These are phyloP conservation scores for Zeus faber DNA, from an alignment of 2,113 vertebrate genomes.

Conservation along the genomic window DNA sequence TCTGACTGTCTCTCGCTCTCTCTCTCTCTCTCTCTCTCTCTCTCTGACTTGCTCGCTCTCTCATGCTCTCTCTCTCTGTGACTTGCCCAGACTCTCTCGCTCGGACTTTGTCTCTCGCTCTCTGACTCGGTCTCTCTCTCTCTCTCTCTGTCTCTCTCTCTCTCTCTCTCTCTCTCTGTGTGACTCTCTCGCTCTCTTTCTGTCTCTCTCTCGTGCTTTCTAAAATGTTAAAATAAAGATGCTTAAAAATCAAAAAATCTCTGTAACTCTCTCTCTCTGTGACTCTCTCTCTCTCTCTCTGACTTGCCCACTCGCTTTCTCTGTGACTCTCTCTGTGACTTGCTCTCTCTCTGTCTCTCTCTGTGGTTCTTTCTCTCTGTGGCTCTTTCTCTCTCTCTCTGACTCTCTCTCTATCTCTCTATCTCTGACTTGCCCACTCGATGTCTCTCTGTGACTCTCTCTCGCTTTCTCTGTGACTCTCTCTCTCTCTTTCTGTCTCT, in stretches of 20 bases:
- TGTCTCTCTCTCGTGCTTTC: constrained; percentile 14
- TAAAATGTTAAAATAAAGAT: too few species aligned
- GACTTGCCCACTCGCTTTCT: background rate
- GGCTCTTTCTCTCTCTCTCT: constrained; percentile 15
- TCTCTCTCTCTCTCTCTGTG: background rate
- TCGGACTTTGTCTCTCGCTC: too few species aligned
- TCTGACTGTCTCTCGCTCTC: too few species aligned
- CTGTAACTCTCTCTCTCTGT: background rate
- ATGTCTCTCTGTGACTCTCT: constrained; percentile 14
- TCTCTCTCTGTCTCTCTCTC: background rate
- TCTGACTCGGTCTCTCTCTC: too few species aligned
- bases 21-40: too few species aligned
- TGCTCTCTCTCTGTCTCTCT: background rate
- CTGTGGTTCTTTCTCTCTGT: background rate
- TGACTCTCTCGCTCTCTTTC: background rate
- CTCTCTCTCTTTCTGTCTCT: background rate
- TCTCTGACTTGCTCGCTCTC: too few species aligned
- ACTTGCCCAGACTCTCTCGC: too few species aligned
- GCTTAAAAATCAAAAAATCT: too few species aligned
- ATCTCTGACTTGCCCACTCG: constrained; percentile 28
- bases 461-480: constrained; percentile 22
- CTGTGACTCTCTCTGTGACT: background rate
- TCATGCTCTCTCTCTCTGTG: too few species aligned
- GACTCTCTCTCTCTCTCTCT: constrained; percentile 8
- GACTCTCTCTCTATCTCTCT: constrained; percentile 15